These are phyloP conservation scores for Alectura lathami DNA, from an alignment of 2,113 vertebrate genomes.

Conservation along the genomic window DNA sequence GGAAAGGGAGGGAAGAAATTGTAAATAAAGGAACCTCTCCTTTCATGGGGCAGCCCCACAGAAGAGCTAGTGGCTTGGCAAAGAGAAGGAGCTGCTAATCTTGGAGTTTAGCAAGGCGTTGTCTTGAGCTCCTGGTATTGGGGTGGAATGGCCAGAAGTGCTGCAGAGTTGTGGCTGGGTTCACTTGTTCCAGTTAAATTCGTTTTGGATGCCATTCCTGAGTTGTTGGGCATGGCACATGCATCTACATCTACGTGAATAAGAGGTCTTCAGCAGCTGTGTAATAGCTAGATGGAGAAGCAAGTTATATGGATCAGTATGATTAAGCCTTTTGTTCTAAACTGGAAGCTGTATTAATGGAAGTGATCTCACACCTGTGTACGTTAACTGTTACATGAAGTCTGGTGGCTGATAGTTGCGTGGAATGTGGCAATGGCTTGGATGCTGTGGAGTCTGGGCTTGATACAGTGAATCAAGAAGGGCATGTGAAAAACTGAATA, in stretches of 20 bases:
- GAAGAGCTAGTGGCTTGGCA: not conserved
- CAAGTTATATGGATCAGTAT: not conserved
- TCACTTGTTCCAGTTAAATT: not conserved
- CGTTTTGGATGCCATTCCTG: not conserved
- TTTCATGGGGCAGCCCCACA: not conserved
- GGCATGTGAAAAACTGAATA: not conserved
- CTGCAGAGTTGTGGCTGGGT: not conserved
- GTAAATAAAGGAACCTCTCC: not conserved
- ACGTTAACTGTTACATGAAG: not conserved
- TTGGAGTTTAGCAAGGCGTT: not conserved
- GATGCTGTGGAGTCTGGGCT: not conserved
- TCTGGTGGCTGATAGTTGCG: fast-evolving
- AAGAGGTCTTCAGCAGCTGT: not conserved
- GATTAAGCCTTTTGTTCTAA: not conserved
- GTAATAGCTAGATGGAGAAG: not conserved
- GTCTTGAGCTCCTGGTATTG: not conserved
- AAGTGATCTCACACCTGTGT: not conserved
- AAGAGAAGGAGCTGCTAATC: not conserved
- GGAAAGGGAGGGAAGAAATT: conserved; percentile 34
- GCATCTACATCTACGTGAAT: not conserved
- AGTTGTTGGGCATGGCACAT: not conserved
- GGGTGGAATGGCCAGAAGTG: not conserved
- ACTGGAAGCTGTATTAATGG: not conserved
- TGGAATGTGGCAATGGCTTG: not conserved
- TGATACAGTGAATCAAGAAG: not conserved